These are phyloP conservation scores for Catharus bicknelli DNA, from an alignment of 2,113 vertebrate genomes.

Conservation along the genomic window DNA sequence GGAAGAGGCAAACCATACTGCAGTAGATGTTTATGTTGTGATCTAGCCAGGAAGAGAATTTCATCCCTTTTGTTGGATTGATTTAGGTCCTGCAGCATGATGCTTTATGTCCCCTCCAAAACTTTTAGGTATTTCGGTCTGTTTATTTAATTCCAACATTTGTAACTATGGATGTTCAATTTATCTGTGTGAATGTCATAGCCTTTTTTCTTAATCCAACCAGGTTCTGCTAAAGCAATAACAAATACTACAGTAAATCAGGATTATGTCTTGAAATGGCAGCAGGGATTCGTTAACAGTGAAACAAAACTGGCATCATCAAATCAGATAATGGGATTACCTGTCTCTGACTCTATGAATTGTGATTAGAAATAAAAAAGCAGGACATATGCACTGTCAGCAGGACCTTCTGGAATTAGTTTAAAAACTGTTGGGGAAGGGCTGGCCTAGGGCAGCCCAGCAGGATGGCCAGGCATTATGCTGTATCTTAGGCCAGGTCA, in stretches of 20 bases:
- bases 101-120: conserved; percentile 10
- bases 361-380: conserved; percentile 43
- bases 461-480: background rate
- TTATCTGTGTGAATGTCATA: conserved; percentile 17
- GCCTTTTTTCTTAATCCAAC: conserved; percentile 48
- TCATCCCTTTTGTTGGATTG: background rate
- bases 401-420: conserved; percentile 8
- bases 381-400: background rate
- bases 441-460: background rate
- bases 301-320: conserved; percentile 30
- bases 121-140: conserved; percentile 24
- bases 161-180: conserved; percentile 14
- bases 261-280: conserved; percentile 33
- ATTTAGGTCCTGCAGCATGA: conserved; percentile 36
- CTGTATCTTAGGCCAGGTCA: background rate
- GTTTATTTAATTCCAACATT: conserved; percentile 56
- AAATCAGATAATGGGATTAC: conserved; percentile 38
- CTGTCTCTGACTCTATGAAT: conserved; percentile 38
- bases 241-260: conserved; percentile 47
- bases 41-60: conserved; percentile 15
- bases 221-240: conserved; percentile 47
- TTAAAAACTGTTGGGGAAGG: background rate
- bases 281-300: conserved; percentile 24
- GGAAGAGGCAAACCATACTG: background rate
- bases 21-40: conserved; percentile 19